phyloP scores from a whole-genome alignment of 2,888 invertebrate genomes.

The Amblyteles armatorius region DNA sequence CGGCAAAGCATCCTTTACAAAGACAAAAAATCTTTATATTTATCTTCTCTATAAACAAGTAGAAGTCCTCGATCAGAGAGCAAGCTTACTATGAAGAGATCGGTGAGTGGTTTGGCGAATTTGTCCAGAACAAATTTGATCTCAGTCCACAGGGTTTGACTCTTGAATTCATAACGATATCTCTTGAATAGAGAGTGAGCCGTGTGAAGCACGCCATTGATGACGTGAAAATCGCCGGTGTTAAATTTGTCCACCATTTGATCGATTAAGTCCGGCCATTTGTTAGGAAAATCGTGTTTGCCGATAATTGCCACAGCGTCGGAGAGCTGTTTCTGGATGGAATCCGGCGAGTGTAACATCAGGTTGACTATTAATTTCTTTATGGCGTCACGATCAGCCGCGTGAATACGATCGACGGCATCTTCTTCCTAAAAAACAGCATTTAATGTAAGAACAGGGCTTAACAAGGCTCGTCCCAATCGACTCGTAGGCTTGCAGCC shows the following conservation, averaged over 20 bases:
- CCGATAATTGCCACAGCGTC: constrained; percentile 98
- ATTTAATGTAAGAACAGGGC: neutral
- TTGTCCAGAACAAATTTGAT: constrained; percentile 98
- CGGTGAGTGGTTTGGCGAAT: constrained; percentile 97
- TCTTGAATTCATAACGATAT: constrained; percentile 98
- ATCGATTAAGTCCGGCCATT: constrained; percentile 97
- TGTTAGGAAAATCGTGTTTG: constrained; percentile 97
- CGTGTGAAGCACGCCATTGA: constrained; percentile 97
- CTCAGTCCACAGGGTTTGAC: constrained; percentile 97
- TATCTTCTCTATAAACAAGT: neutral
- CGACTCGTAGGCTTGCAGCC: neutral
- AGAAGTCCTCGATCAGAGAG: constrained; percentile 20
- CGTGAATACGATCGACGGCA: constrained; percentile 92
- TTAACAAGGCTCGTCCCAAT: neutral
- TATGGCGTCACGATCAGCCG: constrained; percentile 91
- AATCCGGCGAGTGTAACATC: constrained; percentile 96
- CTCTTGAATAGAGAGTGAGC: constrained; percentile 98
- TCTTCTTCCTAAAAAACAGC: constrained; percentile 88
- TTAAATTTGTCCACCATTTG: constrained; percentile 97
- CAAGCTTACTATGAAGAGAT: constrained; percentile 91
- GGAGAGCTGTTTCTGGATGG: constrained; percentile 96
- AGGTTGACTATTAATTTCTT: constrained; percentile 95
- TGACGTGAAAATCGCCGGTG: constrained; percentile 96
- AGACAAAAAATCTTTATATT: neutral
- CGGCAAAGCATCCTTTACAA: neutral